A percentile compares a stretch with the other conserved stretches of the same genome.
Evolutionary conservation across 2,888 invertebrate genomes (phyloP).

Genomic region (Oscheius onirici): DNA sequence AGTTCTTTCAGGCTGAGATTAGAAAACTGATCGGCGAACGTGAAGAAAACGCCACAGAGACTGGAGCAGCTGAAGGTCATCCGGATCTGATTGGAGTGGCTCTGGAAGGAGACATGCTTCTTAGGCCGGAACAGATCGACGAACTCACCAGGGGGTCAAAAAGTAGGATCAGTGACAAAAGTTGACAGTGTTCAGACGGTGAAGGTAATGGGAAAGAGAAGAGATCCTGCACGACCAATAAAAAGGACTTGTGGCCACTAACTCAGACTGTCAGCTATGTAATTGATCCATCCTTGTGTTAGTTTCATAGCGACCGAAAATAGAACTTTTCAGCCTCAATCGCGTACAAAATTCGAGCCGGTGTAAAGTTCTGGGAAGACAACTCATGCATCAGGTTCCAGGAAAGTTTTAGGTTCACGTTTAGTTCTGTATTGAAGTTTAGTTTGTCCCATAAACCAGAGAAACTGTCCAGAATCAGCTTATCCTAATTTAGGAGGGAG

Average conservation of each 20-base stretch:
- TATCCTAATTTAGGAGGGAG: not conserved
- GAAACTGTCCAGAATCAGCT: no score
- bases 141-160: not conserved
- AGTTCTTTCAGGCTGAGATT: no score
- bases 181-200: constrained; percentile 1
- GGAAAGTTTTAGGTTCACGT: not conserved
- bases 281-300: constrained; percentile 40
- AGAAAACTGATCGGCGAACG: not conserved
- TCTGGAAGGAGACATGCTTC: constrained; percentile 21
- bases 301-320: not conserved
- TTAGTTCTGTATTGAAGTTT: no score
- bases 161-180: not conserved
- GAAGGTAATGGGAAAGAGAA: not conserved
- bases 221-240: constrained; percentile 40
- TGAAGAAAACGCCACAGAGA: not conserved
- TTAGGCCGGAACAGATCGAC: constrained; percentile 6
- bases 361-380: constrained; percentile 45
- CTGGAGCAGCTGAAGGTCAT: not conserved
- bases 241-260: constrained; percentile 35
- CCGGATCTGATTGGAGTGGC: not conserved
- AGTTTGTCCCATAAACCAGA: no score
- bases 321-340: constrained; percentile 4
- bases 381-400: constrained; percentile 42
- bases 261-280: constrained; percentile 35
- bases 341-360: constrained; percentile 38